phyloP scores from a whole-genome alignment of 2,888 invertebrate species.

The Salpingus planirostris region DNA sequence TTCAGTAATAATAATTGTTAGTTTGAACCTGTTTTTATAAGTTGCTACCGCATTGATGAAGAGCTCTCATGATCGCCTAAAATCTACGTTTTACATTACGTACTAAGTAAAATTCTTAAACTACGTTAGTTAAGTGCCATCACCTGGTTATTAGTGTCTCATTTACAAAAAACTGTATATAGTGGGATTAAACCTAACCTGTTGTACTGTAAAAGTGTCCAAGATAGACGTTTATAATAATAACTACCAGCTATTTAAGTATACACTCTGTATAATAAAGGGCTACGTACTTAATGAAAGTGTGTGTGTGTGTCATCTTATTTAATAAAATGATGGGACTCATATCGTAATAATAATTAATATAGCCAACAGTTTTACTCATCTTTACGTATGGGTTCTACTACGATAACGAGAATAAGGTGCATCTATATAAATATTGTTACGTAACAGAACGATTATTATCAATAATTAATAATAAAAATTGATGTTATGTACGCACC shows the following conservation, averaged over 20 bases:
- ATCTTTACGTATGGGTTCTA: no score
- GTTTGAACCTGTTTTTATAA: slow-evolving; percentile 33
- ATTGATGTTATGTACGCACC: no score
- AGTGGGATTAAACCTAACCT: slow-evolving; percentile 35
- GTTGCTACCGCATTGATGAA: slow-evolving; percentile 42
- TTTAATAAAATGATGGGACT: no score
- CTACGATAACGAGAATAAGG: no score
- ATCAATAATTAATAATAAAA: no score
- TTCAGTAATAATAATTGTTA: no score
- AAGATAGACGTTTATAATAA: slow-evolving; percentile 22
- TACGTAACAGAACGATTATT: no score
- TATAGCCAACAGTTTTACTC: no score
- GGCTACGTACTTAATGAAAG: no score
- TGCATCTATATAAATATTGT: no score
- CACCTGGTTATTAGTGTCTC: slow-evolving; percentile 41
- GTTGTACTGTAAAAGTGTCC: slow-evolving; percentile 39
- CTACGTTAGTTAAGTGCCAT: slow-evolving; percentile 42
- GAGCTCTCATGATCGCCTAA: slow-evolving; percentile 28
- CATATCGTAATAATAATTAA: no score
- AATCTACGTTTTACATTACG: slow-evolving; percentile 29
- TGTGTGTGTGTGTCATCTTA: no score
- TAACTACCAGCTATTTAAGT: slow-evolving; percentile 33
- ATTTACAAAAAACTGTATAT: slow-evolving; percentile 39
- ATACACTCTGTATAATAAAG: slow-evolving; percentile 33
- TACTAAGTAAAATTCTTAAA: slow-evolving; percentile 36